Evolutionary conservation across 2,113 vertebrate species (phyloP).

Genomic region (Notarius lentiginosus): DNA sequence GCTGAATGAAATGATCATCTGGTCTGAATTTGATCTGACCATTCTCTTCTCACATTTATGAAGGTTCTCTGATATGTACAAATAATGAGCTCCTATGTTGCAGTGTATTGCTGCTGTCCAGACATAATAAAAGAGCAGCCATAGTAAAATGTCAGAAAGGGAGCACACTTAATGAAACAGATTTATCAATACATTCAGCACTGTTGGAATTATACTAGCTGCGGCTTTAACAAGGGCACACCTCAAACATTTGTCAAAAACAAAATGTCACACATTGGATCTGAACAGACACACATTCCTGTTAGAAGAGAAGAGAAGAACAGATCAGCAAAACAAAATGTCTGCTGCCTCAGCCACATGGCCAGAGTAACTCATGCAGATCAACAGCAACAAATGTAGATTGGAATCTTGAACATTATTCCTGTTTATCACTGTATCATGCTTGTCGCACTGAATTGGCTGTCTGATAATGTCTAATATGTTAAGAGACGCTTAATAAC

Average conservation of each 20-base stretch:
- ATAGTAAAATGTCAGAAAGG: slow-evolving; percentile 35
- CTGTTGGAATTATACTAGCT: slow-evolving; percentile 13
- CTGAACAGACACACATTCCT: neutral
- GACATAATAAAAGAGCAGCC: slow-evolving; percentile 13
- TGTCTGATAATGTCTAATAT: slow-evolving; percentile 11
- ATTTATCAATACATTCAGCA: slow-evolving; percentile 21
- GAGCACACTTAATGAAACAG: neutral
- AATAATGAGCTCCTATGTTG: slow-evolving; percentile 33
- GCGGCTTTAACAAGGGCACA: slow-evolving; percentile 35
- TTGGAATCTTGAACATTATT: neutral
- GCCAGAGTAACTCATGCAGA: neutral
- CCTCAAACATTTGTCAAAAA: neutral
- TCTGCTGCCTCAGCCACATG: neutral
- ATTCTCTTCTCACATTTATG: neutral
- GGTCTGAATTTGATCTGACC: neutral
- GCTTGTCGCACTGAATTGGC: neutral
- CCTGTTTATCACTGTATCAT: neutral
- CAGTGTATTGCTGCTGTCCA: slow-evolving; percentile 25
- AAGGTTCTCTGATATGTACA: slow-evolving; percentile 9
- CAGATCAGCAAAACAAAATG: neutral
- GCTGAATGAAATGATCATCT: neutral
- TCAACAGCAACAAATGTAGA: slow-evolving; percentile 2
- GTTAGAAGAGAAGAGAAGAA: neutral
- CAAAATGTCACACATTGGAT: neutral
- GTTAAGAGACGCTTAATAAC: neutral